These are phyloP conservation scores for Hyphantria cunea DNA, from an alignment of 1,140 invertebrate genomes.

Conservation along the genomic window DNA sequence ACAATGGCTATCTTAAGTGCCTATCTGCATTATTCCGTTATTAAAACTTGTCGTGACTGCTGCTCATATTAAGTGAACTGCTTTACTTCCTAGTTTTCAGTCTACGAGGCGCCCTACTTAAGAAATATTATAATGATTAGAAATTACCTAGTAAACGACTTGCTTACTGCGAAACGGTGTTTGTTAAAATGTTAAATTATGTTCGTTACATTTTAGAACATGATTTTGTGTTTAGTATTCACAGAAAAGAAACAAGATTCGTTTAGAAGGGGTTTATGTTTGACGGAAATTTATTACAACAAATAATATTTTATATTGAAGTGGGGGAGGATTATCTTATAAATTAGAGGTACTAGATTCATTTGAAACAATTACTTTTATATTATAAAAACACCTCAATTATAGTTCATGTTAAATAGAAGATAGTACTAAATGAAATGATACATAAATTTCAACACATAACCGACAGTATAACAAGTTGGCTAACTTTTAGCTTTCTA, in stretches of 20 bases:
- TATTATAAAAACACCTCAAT: too few species aligned
- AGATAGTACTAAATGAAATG: too few species aligned
- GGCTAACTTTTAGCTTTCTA: slow-evolving; percentile 27
- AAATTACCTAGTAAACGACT: slow-evolving; percentile 24
- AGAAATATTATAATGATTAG: slow-evolving; percentile 27
- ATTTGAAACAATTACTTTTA: too few species aligned
- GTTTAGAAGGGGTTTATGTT: too few species aligned
- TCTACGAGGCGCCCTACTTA: slow-evolving; percentile 26
- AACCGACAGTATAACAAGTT: slow-evolving; percentile 20
- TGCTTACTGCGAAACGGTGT: slow-evolving; percentile 6
- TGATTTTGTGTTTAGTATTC: too few species aligned
- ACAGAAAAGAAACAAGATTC: too few species aligned
- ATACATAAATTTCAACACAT: too few species aligned
- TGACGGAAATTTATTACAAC: too few species aligned
- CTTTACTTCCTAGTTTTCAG: slow-evolving; percentile 23
- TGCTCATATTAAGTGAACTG: slow-evolving; percentile 21
- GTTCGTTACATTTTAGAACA: slow-evolving; percentile 6
- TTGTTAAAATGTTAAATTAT: slow-evolving; percentile 12
- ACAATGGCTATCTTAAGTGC: slow-evolving; percentile 16
- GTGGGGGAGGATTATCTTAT: too few species aligned
- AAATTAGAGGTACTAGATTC: too few species aligned
- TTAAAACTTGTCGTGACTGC: slow-evolving; percentile 30
- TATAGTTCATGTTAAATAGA: neutral
- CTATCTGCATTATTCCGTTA: slow-evolving; percentile 26
- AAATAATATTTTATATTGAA: too few species aligned